Conservation (phyloP, 2,888 invertebrate species). For the Sminthurides aquaticus region DNA sequence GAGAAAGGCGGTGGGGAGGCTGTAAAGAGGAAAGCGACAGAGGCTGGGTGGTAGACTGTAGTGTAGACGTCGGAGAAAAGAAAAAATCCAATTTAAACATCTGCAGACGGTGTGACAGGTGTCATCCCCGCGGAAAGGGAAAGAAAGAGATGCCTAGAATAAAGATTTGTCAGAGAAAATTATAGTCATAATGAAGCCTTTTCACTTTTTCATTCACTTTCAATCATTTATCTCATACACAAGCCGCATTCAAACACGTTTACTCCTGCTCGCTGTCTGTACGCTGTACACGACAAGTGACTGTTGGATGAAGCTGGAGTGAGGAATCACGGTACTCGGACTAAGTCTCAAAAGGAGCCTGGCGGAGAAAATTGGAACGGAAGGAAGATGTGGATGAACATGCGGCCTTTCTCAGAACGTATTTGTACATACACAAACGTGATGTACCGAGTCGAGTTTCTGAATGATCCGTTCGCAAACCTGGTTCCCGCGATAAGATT, state of each 20-base stretch:
- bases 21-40: too few species aligned
- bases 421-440: too few species aligned
- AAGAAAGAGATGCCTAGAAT: constrained; percentile 29
- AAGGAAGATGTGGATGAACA: too few species aligned
- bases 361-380: too few species aligned
- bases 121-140: constrained; percentile 30
- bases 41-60: neutral
- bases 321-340: too few species aligned
- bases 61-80: constrained; percentile 18
- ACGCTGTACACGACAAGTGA: neutral
- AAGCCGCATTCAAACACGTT: constrained; percentile 1
- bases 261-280: neutral
- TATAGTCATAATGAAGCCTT: constrained; percentile 48
- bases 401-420: too few species aligned
- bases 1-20: constrained; percentile 9
- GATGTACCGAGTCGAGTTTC: too few species aligned
- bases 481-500: too few species aligned
- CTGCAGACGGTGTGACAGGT: constrained; percentile 42
- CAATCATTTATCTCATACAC: neutral
- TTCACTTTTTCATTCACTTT: constrained; percentile 37
- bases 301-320: too few species aligned
- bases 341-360: too few species aligned
- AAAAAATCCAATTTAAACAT: constrained; percentile 44
- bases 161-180: constrained; percentile 50
- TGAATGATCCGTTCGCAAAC: too few species aligned